These are phyloP conservation scores for Notospermus geniculatus DNA, from an alignment of 1,140 invertebrate genomes.

Conservation along the genomic window DNA sequence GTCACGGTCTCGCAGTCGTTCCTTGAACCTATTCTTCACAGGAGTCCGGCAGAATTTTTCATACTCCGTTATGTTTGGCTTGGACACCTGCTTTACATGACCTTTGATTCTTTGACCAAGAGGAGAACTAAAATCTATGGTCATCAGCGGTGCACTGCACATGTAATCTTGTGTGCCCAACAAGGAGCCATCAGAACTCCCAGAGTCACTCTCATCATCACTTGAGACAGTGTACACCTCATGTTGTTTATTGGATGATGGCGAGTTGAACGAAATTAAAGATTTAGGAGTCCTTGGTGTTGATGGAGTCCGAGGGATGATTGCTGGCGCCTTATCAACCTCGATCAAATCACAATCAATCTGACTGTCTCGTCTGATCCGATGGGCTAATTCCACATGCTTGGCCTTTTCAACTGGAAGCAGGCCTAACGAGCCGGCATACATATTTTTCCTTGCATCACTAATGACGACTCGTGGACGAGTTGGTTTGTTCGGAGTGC, in stretches of 20 bases:
- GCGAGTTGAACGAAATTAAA: too few relatives aligned
- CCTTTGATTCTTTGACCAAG: constrained; percentile 9
- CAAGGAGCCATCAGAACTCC: too few relatives aligned
- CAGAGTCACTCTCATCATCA: too few relatives aligned
- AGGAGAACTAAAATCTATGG: constrained; percentile 8
- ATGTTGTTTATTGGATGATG: too few relatives aligned
- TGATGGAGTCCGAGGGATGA: neutral
- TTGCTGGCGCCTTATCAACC: neutral
- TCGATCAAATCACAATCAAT: neutral
- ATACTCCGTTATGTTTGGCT: neutral
- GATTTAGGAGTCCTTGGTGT: neutral
- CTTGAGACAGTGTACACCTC: too few relatives aligned
- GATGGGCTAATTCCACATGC: too few relatives aligned
- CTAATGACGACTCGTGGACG: too few relatives aligned
- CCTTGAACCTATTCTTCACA: neutral
- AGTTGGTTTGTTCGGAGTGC: neutral
- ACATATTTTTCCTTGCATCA: too few relatives aligned
- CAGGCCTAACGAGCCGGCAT: too few relatives aligned
- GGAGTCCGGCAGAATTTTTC: constrained; percentile 12
- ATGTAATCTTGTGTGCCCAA: constrained; percentile 1
- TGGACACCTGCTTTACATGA: constrained; percentile 1
- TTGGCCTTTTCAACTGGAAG: too few relatives aligned
- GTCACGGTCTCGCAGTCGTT: too few relatives aligned
- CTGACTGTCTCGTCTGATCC: too few relatives aligned
- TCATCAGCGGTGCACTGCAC: neutral